Base-by-base conservation (phyloP, 2,888 invertebrate species). In the Pyrrhosoma nymphula region DNA sequence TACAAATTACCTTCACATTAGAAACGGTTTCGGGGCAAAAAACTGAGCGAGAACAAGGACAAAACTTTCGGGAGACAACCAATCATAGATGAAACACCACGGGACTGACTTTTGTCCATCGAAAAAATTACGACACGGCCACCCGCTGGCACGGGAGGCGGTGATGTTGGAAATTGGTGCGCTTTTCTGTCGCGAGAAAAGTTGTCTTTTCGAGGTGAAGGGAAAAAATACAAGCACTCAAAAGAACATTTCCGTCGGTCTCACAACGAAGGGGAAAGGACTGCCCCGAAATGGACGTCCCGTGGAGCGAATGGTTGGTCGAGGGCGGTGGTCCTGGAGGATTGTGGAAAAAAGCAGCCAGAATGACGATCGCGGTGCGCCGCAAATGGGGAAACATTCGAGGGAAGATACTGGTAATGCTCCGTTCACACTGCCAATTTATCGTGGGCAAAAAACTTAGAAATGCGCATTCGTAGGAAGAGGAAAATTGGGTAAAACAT, bases 71-170 rank as follows among this genome's bases (percentile, higher is more conserved):
- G 20, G 35, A 91, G 60, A 63, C 39, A 63, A 26, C 56, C 8
- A 60, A 91, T 69, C 91, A 63, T 39, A 39, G 91, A 63, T 39
- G 39, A 69, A 69, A 69, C 56, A 69, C 39, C 63, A 56, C 39
- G 63, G 10, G 60, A 20, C 35, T 0, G 23, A 6, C 35, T 60
- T 91, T 60, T 35, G 35, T 18, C 91, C 35, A 30, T 35, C 6
- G 16, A 12, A 26, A 8, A 35, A 23, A 26, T 47, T 26, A 47
- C 26, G 18, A 23, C 63, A 35, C 12, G 35, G 26, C 91, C 91
- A 20, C 91, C 91, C 63, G 47, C 35, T 6, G 91, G 39, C 60
- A 91, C 35, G 30, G 23, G 60, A 30, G 35, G 39, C 60, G 47
- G 55, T 16, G 47, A 69, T 10, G 26, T 23, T 23, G 39, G 20